A percentile compares a stretch with the other conserved stretches of the same genome.
phyloP scores from a whole-genome alignment of 2,888 invertebrate species.

The Serrognathus titanus region DNA sequence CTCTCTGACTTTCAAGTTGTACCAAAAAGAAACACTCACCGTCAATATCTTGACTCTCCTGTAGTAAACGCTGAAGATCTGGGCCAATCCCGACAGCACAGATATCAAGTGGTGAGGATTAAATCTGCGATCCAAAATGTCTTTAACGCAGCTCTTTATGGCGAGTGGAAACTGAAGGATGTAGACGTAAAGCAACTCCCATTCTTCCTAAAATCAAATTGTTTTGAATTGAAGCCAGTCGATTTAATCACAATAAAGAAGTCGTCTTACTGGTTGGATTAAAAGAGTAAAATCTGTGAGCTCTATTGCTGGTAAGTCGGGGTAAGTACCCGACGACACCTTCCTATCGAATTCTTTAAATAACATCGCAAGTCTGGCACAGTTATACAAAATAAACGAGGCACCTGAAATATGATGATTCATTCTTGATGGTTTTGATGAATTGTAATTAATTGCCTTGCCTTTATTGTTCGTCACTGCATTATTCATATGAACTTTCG shows the following conservation, averaged over 20 bases:
- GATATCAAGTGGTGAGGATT: constrained; percentile 63
- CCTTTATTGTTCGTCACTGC: constrained; percentile 56
- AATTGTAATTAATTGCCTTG: constrained; percentile 26
- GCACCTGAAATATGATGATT: constrained; percentile 53
- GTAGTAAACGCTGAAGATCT: constrained; percentile 71
- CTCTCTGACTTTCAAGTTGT: not conserved
- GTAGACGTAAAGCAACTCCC: constrained; percentile 68
- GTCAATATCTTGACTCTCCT: constrained; percentile 65
- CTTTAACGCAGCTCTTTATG: constrained; percentile 54
- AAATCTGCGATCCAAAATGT: constrained; percentile 52
- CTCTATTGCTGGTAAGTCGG: constrained; percentile 56
- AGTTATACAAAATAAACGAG: constrained; percentile 74
- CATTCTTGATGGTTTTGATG: not conserved
- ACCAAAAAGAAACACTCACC: constrained; percentile 50
- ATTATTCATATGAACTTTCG: constrained; percentile 54
- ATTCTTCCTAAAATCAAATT: constrained; percentile 65
- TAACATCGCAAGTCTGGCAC: constrained; percentile 66
- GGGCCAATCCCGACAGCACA: constrained; percentile 62
- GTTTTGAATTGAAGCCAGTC: not conserved
- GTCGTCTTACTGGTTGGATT: constrained; percentile 58
- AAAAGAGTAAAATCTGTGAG: constrained; percentile 62
- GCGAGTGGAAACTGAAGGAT: constrained; percentile 63
- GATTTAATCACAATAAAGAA: too few relatives aligned
- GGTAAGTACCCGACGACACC: constrained; percentile 56
- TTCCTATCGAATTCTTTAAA: constrained; percentile 61